Conservation (phyloP, 2,113 vertebrate species). For the Oceanodroma tethys region DNA sequence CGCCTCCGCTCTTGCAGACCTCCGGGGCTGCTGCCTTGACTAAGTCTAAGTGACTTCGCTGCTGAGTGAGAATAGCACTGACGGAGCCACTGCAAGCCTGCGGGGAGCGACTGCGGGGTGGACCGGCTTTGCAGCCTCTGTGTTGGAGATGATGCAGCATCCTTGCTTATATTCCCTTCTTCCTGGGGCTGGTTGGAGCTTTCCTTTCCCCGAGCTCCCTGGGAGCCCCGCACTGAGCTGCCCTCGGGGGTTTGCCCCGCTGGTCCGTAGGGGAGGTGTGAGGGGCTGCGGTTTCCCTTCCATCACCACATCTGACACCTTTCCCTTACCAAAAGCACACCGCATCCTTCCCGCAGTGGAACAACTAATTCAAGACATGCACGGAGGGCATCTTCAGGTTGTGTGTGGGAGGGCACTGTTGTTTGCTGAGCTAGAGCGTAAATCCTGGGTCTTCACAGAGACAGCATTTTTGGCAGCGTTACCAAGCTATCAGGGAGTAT, state of each 20-base stretch:
- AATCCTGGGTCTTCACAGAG: neutral
- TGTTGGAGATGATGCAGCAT: neutral
- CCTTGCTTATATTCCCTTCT: neutral
- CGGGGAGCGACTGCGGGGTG: fast-evolving
- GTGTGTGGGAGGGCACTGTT: neutral
- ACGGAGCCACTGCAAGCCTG: neutral
- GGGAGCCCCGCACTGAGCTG: neutral
- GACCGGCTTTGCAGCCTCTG: neutral
- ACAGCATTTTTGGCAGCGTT: neutral
- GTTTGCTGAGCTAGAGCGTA: neutral
- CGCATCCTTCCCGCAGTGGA: neutral
- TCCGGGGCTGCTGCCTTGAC: neutral
- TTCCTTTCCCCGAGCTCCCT: neutral
- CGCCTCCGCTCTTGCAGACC: fast-evolving
- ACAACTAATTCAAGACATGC: neutral
- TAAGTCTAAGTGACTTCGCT: fast-evolving
- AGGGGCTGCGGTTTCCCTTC: neutral
- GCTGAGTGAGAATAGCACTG: fast-evolving
- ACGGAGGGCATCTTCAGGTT: neutral
- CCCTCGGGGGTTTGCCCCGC: neutral
- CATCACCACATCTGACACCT: neutral
- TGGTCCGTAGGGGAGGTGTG: fast-evolving
- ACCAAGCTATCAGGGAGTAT: neutral
- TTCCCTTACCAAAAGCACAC: neutral
- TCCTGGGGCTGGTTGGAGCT: neutral